Conservation (phyloP, 2,113 vertebrate species). For the human (Homo sapiens) region DNA sequence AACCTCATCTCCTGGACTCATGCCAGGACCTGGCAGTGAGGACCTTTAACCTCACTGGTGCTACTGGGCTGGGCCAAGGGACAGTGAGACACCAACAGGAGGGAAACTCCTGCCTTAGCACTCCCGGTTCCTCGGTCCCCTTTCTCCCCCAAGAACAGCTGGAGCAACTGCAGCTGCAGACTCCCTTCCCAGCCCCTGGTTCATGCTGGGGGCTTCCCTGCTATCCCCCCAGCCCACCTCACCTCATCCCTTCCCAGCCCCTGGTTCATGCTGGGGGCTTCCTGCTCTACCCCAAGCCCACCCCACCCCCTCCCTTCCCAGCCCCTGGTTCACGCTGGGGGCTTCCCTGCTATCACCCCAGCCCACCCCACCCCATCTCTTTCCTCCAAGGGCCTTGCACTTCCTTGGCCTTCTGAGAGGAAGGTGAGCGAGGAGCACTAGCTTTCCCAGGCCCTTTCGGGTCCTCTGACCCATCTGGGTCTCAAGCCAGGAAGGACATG, state of each 20-base stretch:
- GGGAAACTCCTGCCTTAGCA: too few species aligned
- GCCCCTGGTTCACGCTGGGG: neutral
- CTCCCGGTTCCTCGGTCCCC: neutral
- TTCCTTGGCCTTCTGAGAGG: neutral
- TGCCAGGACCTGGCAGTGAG: rapidly evolving
- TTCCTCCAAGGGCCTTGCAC: neutral
- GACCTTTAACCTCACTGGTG: neutral
- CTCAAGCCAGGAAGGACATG: neutral
- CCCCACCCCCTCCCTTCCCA: too few species aligned
- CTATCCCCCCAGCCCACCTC: too few species aligned
- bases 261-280: neutral
- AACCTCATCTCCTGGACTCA: neutral
- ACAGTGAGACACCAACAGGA: neutral
- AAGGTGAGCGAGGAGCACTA: too few species aligned
- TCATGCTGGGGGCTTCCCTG: neutral
- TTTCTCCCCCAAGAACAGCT: neutral
- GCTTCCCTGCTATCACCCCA: neutral
- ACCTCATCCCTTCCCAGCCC: too few species aligned
- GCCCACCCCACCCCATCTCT: neutral
- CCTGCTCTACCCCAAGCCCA: neutral
- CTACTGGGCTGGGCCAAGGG: neutral
- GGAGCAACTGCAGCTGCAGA: neutral
- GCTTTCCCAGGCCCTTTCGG: neutral
- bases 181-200: neutral
- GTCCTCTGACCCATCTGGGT: neutral